These are phyloP conservation scores for Malachius bipustulatus DNA, from an alignment of 2,888 invertebrate species.

Conservation along the genomic window DNA sequence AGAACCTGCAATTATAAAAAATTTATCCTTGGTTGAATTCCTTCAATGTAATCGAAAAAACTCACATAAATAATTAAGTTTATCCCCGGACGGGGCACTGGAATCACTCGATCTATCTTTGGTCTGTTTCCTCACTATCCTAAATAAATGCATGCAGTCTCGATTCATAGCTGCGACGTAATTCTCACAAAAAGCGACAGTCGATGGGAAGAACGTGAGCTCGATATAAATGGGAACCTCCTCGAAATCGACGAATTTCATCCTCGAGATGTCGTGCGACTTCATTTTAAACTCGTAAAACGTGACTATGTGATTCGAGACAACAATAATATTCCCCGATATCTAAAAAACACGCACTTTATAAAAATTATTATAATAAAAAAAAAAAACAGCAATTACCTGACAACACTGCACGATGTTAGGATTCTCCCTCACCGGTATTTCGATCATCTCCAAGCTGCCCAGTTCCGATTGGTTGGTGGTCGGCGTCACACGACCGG, in stretches of 20 bases:
- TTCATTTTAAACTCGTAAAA: slow-evolving; percentile 51
- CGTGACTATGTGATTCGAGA: slow-evolving; percentile 35
- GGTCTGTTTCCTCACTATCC: slow-evolving; percentile 29
- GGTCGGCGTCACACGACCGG: slow-evolving; percentile 62
- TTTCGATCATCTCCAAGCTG: slow-evolving; percentile 60
- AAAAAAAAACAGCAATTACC: slow-evolving; percentile 24
- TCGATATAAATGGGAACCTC: slow-evolving; percentile 53
- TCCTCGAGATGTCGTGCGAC: slow-evolving; percentile 54
- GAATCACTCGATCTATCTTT: slow-evolving; percentile 16
- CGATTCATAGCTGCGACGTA: slow-evolving; percentile 51
- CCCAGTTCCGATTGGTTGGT: slow-evolving; percentile 47
- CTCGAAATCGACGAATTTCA: slow-evolving; percentile 58
- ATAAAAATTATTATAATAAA: background rate
- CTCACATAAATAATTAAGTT: slow-evolving; percentile 30
- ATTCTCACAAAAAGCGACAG: slow-evolving; percentile 54
- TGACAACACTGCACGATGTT: slow-evolving; percentile 52
- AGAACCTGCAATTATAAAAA: slow-evolving; percentile 16
- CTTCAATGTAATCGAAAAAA: slow-evolving; percentile 12
- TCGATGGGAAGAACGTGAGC: slow-evolving; percentile 48
- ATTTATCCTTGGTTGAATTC: background rate
- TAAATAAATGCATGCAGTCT: slow-evolving; percentile 51
- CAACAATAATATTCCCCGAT: slow-evolving; percentile 35
- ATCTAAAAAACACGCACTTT: slow-evolving; percentile 23
- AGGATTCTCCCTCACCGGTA: slow-evolving; percentile 50
- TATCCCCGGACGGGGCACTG: slow-evolving; percentile 16